A percentile compares a stretch with the other conserved stretches of the same genome.
These are phyloP conservation scores for Rattus rattus DNA, from an alignment of 2,113 vertebrate genomes.

Conservation along the genomic window DNA sequence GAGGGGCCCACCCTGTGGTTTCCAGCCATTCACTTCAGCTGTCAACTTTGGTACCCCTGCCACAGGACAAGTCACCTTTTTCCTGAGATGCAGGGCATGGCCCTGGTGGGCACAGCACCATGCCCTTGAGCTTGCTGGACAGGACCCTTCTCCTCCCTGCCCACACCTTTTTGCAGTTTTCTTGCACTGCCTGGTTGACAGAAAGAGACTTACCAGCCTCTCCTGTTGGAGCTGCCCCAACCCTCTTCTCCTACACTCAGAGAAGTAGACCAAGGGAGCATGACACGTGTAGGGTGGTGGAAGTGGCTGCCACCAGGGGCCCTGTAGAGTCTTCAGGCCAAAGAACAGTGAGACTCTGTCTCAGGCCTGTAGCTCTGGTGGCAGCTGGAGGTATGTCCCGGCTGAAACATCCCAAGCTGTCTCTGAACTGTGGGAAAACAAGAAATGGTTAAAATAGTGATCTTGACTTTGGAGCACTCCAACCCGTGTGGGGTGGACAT, in stretches of 20 bases:
- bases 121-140: no score
- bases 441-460: not conserved
- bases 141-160: no score
- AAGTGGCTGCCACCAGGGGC: not conserved
- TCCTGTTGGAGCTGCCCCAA: not conserved
- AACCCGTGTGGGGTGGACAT: not conserved
- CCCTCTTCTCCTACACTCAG: no score
- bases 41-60: not conserved
- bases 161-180: no score
- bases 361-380: not conserved
- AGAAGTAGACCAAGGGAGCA: not conserved
- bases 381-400: not conserved
- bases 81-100: no score
- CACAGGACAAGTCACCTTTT: no score
- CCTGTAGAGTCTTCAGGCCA: not conserved
- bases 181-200: not conserved
- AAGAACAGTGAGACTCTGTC: not conserved
- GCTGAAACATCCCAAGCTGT: not conserved
- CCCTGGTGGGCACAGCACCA: no score
- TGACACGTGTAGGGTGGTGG: not conserved
- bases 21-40: not conserved
- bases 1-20: no score
- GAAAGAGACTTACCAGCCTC: not conserved
- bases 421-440: not conserved
- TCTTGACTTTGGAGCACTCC: not conserved